A percentile compares a stretch with the other conserved stretches of the same genome.
Conservation (phyloP, 2,113 vertebrate genomes). For the Gobiocypris rarus region DNA sequence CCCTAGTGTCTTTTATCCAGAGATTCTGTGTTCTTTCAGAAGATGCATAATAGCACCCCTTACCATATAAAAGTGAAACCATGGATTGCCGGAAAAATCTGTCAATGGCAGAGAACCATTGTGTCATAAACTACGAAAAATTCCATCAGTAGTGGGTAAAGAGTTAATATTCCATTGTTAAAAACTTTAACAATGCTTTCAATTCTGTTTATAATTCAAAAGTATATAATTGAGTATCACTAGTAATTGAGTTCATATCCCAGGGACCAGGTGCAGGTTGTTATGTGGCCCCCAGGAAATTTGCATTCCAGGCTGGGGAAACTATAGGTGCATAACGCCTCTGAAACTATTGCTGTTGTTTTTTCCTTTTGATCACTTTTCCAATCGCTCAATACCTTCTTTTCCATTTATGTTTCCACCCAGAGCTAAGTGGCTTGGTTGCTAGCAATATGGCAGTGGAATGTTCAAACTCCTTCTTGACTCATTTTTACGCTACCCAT, state of each 20-base stretch:
- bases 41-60: too few relatives aligned
- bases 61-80: too few relatives aligned
- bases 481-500: not conserved
- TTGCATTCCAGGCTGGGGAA: not conserved
- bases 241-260: not conserved
- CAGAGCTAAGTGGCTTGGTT: not conserved
- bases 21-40: too few relatives aligned
- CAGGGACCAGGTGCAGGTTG: not conserved
- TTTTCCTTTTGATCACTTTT: not conserved
- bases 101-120: too few relatives aligned
- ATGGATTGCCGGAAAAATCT: too few relatives aligned
- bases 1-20: too few relatives aligned
- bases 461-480: not conserved
- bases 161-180: not conserved
- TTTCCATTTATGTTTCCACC: not conserved
- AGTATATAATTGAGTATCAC: not conserved
- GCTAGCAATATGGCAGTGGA: not conserved
- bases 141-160: too few relatives aligned
- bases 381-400: not conserved
- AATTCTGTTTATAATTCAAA: not conserved
- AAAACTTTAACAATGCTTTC: not conserved
- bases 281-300: not conserved
- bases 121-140: too few relatives aligned
- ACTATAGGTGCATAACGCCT: not conserved
- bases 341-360: not conserved